phyloP scores from a whole-genome alignment of 2,888 invertebrate genomes.

The Drosophila kambysellisi region DNA sequence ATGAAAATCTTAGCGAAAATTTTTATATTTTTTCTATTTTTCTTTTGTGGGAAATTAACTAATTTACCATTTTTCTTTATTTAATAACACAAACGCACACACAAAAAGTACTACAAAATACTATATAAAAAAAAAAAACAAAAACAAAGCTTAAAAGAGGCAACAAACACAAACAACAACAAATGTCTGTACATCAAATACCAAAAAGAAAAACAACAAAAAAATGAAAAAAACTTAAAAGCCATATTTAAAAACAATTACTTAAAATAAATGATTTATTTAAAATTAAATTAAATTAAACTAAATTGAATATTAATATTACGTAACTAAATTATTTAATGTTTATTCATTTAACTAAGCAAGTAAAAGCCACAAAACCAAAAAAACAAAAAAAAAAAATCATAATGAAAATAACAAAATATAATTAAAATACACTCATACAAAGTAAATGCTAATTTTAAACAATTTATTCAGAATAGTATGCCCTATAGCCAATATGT shows the following conservation, averaged over 20 bases:
- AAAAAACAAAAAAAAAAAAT: slow-evolving; percentile 12
- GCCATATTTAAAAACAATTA: slow-evolving; percentile 19
- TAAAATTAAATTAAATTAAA: slow-evolving; percentile 61
- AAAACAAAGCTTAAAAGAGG: slow-evolving; percentile 73
- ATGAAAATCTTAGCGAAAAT: slow-evolving; percentile 75
- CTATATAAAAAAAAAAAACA: slow-evolving; percentile 12
- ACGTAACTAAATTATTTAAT: slow-evolving; percentile 74
- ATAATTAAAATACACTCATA: slow-evolving; percentile 37
- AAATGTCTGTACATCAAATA: slow-evolving; percentile 53
- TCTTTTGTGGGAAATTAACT: slow-evolving; percentile 34
- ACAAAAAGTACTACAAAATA: slow-evolving; percentile 41
- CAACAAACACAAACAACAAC: slow-evolving; percentile 55
- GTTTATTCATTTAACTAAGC: slow-evolving; percentile 68
- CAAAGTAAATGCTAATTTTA: slow-evolving; percentile 39
- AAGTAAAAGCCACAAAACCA: slow-evolving; percentile 26
- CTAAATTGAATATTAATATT: slow-evolving; percentile 71
- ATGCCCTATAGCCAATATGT: slow-evolving; percentile 11
- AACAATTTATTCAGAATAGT: slow-evolving; percentile 41
- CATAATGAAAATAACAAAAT: slow-evolving; percentile 14
- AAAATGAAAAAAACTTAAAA: slow-evolving; percentile 32
- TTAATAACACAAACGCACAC: slow-evolving; percentile 31
- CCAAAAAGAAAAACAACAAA: slow-evolving; percentile 29
- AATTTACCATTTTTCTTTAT: slow-evolving; percentile 55
- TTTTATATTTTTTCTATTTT: slow-evolving; percentile 54
- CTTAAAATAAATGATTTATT: slow-evolving; percentile 47